phyloP scores from a whole-genome alignment of 2,113 vertebrate species.

The Trogon melanurus region DNA sequence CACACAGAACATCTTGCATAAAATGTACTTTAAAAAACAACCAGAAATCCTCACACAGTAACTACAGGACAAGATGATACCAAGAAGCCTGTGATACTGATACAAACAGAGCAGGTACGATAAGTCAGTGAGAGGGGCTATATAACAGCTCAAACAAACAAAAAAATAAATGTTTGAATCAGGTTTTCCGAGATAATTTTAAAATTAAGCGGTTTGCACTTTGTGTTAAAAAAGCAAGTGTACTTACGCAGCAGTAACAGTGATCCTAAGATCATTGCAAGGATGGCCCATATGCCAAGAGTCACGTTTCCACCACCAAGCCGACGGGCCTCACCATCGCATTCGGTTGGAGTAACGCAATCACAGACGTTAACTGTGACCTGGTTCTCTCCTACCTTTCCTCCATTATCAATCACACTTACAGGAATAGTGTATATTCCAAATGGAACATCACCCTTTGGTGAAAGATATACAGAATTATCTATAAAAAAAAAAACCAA shows the following conservation, averaged over 20 bases:
- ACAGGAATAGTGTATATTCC: conserved; percentile 77
- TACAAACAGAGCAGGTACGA: not conserved
- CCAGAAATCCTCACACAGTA: not conserved
- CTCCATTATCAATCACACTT: conserved; percentile 78
- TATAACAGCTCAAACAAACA: not conserved
- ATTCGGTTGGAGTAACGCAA: conserved; percentile 59
- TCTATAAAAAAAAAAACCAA: conserved; percentile 56
- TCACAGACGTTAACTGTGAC: conserved; percentile 76
- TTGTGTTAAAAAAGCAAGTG: not conserved
- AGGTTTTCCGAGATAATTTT: not conserved
- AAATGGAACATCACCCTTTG: conserved; percentile 40
- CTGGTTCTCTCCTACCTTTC: conserved; percentile 34
- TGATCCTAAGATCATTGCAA: conserved; percentile 87
- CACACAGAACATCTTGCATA: not conserved
- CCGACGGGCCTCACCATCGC: rapidly evolving
- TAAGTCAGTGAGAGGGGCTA: not conserved
- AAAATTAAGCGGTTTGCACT: not conserved
- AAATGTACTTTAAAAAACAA: not conserved
- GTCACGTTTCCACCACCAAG: not conserved
- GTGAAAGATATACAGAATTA: conserved; percentile 72
- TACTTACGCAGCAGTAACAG: conserved; percentile 86
- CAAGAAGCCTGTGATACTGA: not conserved
- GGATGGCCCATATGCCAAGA: conserved; percentile 83
- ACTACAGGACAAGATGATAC: not conserved
- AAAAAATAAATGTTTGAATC: not conserved